Evolutionary conservation across 2,888 invertebrate genomes (phyloP).

Genomic region (Punctoribates punctum): DNA sequence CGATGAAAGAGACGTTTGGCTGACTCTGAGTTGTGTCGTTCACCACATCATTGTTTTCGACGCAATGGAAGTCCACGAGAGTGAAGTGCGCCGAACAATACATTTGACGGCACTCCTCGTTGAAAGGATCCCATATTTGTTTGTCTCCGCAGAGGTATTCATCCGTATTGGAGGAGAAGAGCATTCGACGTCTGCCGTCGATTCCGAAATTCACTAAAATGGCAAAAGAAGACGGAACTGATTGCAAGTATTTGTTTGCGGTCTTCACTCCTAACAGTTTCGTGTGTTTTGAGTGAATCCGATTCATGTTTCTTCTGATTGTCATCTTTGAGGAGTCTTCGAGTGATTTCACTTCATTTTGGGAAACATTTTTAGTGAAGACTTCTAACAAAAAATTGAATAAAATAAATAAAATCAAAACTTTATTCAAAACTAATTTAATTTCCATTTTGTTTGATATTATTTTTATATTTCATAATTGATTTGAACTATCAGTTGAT

Average conservation of each 20-base stretch:
- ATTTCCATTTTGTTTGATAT: no score
- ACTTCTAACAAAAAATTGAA: no score
- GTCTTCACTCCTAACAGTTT: no score
- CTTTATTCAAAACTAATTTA: no score
- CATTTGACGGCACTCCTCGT: conserved; percentile 44
- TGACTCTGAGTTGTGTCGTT: not conserved
- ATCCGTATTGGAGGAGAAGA: conserved; percentile 45
- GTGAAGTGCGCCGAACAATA: conserved; percentile 47
- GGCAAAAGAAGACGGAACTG: conserved; percentile 44
- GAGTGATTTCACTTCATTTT: no score
- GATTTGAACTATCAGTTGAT: not conserved
- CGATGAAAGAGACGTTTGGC: conserved; percentile 31
- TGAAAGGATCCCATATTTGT: conserved; percentile 48
- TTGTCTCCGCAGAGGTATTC: conserved; percentile 41
- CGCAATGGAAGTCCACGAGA: conserved; percentile 45
- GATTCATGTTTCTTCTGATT: no score
- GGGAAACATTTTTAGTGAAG: no score
- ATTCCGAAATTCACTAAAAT: conserved; percentile 47
- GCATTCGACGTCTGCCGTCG: conserved; percentile 44
- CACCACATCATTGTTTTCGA: conserved; percentile 37
- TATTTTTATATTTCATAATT: no score
- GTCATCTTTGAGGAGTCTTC: no score
- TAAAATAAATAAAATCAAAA: no score
- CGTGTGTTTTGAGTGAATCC: no score
- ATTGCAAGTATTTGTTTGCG: not conserved